Evolutionary conservation across 2,797 vertebrate genomes (phyloP), one percentile per base, ranked within the genome.

Genomic region (Harpagifer antarcticus): DNA sequence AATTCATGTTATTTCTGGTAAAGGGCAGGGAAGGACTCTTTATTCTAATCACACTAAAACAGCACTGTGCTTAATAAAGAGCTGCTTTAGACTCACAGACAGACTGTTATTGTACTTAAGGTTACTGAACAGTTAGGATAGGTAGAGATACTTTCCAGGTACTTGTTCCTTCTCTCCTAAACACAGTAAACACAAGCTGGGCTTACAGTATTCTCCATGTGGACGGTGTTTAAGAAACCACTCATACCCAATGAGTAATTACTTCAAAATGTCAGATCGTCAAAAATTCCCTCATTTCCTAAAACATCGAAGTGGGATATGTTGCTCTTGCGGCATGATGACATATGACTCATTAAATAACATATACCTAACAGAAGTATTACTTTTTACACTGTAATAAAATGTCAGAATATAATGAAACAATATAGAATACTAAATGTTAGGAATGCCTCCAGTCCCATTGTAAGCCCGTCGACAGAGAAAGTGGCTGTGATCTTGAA

Each of bases 1-100:
- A 89, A 90, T 88, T 82, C 79, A 68, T 91, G 83, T 92, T 92
- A 86, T 87, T 92, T 89, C 90, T 91, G 89, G 86, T 92, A 92
- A 92, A 89, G 82, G 89, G 84, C 85, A 86, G 84, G 81, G 86
- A 71, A 47, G 73, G 80, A 74, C 82, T 81, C 79, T 71, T 12
- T 82, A 86, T 86, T 92, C 66, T 85, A 90, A 91, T 91, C 82
- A 85, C 85, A 77, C 87, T 91, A 86, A 91, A 91, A 89, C 82
- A 80, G 70, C 70, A 67, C 79, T 79, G 84, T 48, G 78, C 81
- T 87, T 79, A 87, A 86, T 88, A 84, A 89, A 88, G 80, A 73
- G 75, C 75, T 72, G 47, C 58, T 71, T 58, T 33, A 83, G 78
- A 76, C 76, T 70, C 64, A 43, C 67, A 48, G 68, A 69, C 65